Evolutionary conservation across 2,797 vertebrate genomes (phyloP).

Genomic region (Cossypha heuglini): DNA sequence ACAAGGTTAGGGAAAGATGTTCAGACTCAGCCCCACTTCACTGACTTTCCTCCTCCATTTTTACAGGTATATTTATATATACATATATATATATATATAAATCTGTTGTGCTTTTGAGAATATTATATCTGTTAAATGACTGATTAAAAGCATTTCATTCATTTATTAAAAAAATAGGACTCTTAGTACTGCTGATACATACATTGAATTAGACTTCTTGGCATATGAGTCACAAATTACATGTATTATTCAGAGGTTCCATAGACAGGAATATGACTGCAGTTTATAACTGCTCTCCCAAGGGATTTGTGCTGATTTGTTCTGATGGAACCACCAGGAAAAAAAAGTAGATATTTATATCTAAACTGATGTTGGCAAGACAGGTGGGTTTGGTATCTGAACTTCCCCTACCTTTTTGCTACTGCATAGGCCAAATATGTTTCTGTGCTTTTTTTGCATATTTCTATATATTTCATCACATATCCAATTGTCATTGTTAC

Average conservation of each 20-base stretch:
- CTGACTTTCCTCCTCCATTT: background rate
- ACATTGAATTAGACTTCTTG: background rate
- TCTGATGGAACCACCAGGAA: background rate
- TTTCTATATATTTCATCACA: background rate
- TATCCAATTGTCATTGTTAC: background rate
- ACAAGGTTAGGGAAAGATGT: background rate
- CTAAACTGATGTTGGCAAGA: background rate
- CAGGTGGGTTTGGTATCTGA: background rate
- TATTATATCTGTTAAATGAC: background rate
- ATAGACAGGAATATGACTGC: background rate
- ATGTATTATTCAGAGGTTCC: slow-evolving; percentile 48
- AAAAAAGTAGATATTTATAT: background rate
- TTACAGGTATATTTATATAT: background rate
- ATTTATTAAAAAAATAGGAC: background rate
- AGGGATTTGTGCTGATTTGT: background rate
- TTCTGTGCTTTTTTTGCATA: background rate
- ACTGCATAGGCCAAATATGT: background rate
- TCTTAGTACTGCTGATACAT: background rate
- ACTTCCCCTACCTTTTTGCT: background rate
- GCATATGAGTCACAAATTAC: slow-evolving; percentile 20
- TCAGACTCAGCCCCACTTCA: background rate
- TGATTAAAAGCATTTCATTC: background rate
- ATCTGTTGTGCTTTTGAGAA: background rate
- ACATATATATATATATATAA: background rate
- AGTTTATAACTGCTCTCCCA: background rate